Base-by-base conservation (phyloP, 2,888 invertebrate species). In the Hemithea aestivaria region DNA sequence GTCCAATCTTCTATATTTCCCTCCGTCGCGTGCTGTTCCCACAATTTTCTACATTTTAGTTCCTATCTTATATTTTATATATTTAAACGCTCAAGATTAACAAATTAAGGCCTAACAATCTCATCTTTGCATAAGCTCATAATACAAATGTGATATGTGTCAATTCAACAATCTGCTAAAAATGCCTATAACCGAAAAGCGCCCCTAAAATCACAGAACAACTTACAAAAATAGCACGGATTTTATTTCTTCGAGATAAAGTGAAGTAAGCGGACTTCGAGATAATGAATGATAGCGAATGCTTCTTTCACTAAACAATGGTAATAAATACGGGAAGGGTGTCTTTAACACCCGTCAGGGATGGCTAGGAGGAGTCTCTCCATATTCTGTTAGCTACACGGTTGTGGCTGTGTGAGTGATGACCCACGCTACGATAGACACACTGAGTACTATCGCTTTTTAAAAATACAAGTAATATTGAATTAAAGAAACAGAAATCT, bases 261-360 rank as follows among this genome's bases (percentile, higher is more conserved):
- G 35, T 36, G 24, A 25, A 36, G 36, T 28, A 35, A 35, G 35
- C 35, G 32, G 22, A 36, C 59, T 56, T 48, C 64, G 50, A 58
- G 67, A 70, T 84, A 84, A 84, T 80, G 77, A 82, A 84, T 76
- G 81, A 79, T 76, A 73, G 64, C 68, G 73, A 72, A 74, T 73
- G 76, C 78, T 76, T 73, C 68, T 79, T 79, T 71, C 68, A 58
- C 81, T 85, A 85, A 85, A 83, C 76, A 83, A 85, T 85, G 84
- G 82, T 85, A 85, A 85, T 85, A 82, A 80, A 85, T 84, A 85
- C 85, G 82, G 82, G 60, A 79, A 81, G 74, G 75, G 66, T 58
- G 51, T 57, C 75, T 65, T 79, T 80, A 83, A 66, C 81, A 63
- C 69, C 73, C 73, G 66, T 63, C 69, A 62, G 61, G 54, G 43